phyloP scores from a whole-genome alignment of 2,888 invertebrate genomes.

The Hetaerina titia region DNA sequence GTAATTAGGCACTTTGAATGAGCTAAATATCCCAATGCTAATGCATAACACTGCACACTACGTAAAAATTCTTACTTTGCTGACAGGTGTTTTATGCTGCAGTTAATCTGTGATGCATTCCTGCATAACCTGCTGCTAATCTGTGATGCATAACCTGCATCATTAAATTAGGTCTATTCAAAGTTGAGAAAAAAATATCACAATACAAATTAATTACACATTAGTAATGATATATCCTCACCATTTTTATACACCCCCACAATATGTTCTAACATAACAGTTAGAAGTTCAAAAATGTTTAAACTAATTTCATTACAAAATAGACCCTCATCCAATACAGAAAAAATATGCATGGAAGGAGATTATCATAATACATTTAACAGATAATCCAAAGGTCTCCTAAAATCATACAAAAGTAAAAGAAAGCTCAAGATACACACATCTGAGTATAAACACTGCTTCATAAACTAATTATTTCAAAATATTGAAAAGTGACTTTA shows the following conservation, averaged over 20 bases:
- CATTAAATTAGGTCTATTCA: constrained; percentile 35
- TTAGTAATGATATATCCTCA: constrained; percentile 4
- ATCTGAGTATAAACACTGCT: not conserved
- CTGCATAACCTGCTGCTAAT: constrained; percentile 33
- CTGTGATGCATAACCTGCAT: constrained; percentile 34
- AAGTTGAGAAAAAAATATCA: constrained; percentile 35
- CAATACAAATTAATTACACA: constrained; percentile 21
- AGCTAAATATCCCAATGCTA: constrained; percentile 9
- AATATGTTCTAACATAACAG: not conserved
- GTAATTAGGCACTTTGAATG: not conserved
- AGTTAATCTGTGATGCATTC: constrained; percentile 32
- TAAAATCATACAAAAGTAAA: not conserved
- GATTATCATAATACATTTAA: not conserved
- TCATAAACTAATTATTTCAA: not conserved
- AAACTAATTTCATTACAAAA: not conserved
- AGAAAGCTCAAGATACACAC: not conserved
- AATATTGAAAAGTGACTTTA: not conserved
- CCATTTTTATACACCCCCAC: not conserved
- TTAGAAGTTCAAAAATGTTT: not conserved
- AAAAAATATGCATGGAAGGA: not conserved
- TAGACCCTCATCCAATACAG: not conserved
- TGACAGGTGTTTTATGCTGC: constrained; percentile 30
- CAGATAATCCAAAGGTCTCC: not conserved
- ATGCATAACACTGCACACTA: constrained; percentile 32
- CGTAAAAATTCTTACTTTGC: constrained; percentile 22